Base-by-base conservation (phyloP, 2,113 vertebrate species). In the Tachysurus fulvidraco region DNA sequence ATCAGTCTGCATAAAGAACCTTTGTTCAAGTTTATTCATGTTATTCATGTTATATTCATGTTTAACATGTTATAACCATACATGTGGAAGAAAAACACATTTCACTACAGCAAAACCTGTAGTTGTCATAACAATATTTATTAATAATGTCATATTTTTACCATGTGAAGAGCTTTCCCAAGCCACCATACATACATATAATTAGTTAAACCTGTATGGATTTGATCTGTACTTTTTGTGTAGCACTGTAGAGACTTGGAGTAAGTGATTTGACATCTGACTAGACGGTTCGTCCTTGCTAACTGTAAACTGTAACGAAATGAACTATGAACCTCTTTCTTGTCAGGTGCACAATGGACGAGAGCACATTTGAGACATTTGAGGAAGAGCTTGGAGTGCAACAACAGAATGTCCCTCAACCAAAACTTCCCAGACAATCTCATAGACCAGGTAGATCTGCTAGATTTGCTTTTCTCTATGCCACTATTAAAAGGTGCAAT, bases 301-400 rank as follows among this genome's bases (percentile, higher is more conserved):
- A 36, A 36, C 36, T 36, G 36, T 36, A 36, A 36, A 36, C 36
- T 36, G 36, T 74, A 77, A 28, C 23, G 28, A n/a, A 76, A 52
- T 8, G 6, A 50, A 76, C 44, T 76, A 12, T 1, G 7, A 50
- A 9, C 25, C 17, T 77, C 25, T 77, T 13, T 30, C 19, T 71
- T 17, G 5, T 84, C 86, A 88, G 91, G 71, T 60, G 77, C 87
- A 88, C 17, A 76, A 96, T 96, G 95, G 95, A 95, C 5, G 94
- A 95, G 78, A 95, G 94, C 88, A 74, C 88, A 2, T 96, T 93
- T 87, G 94, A 95, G 91, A 95, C 93, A 83, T 95, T 95, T 92
- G 94, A 95, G 83, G 94, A 94, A 86, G 94, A 95, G 89, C 92
- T 95, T 41, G 86, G 92, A 82, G 87, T 91, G 84, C 65, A 91